Evolutionary conservation across 2,113 vertebrate species (phyloP), one percentile per base, ranked within the genome.

Genomic region (Bostrychus sinensis): DNA sequence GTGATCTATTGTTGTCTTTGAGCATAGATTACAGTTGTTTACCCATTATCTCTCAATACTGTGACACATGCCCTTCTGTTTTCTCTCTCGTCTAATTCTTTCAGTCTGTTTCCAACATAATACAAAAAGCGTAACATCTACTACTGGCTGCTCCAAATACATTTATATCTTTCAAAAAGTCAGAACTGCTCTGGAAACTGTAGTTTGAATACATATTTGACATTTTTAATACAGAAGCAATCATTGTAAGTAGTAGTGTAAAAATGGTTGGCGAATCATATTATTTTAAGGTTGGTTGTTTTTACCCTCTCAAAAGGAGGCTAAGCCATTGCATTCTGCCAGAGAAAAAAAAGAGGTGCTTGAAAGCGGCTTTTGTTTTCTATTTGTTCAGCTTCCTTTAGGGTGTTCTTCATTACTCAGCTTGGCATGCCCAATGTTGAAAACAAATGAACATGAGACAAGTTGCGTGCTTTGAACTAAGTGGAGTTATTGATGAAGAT

Each of bases 341-440:
- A 75, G 50, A 56, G 69, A 72, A 41, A 68, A 70, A 84, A 78
- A 77, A 86, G 84, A 68, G 58, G 57, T 3, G 30, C 69, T 53
- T 79, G 72, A 82, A 85, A 76, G 65, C 65, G 30, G 55, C 62
- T 41, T 86, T 74, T 77, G 70, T 78, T 70, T 38, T 60, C 45
- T 17, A 37, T 72, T 39, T 72, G 73, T 63, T 48, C 55, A 45
- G 3, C 48, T 46, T 72, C 77, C 67, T 72, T 22, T 61, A 70
- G 65, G 78, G 50, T 34, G 75, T 72, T 58, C 39, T 20, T 54
- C 28, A 39, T 53, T 69, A 63, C 37, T 73, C 54, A 58, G 76
- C 60, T 51, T 5, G 4, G 72, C 65, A 61, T 64, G 56, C 30
- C 57, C 67, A 77, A 37, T n/a, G 7, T 20, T 61, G 43, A 75